phyloP scores from a whole-genome alignment of 2,797 vertebrate genomes.

The Vireo griseus region DNA sequence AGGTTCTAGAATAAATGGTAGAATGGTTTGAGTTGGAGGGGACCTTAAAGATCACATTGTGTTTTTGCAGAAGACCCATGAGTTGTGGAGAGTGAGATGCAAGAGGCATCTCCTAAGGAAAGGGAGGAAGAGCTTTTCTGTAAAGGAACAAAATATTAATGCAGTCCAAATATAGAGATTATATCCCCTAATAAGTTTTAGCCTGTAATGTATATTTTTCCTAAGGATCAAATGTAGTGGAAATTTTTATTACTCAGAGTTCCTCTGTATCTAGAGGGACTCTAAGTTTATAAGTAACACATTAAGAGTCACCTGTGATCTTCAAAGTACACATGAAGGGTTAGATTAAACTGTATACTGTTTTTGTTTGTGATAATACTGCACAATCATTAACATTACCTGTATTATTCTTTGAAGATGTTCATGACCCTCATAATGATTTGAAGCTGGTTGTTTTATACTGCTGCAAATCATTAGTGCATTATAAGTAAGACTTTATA shows the following conservation, averaged over 20 bases:
- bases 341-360: neutral
- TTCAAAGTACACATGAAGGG: neutral
- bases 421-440: neutral
- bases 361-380: neutral
- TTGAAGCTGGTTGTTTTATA: neutral
- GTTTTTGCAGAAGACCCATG: neutral
- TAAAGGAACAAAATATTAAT: neutral
- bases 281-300: neutral
- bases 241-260: neutral
- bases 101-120: neutral
- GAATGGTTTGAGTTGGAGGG: neutral
- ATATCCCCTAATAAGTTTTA: neutral
- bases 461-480: slow-evolving; percentile 18
- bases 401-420: neutral
- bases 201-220: neutral
- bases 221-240: neutral
- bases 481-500: slow-evolving; percentile 32
- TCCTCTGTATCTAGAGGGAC: neutral
- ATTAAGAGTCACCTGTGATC: neutral
- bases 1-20: neutral
- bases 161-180: slow-evolving; percentile 22
- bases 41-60: neutral
- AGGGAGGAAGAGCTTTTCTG: neutral
- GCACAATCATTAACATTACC: neutral
- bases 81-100: neutral